Base-by-base conservation (phyloP, 2,888 invertebrate genomes). In the Epiblema foenella region DNA sequence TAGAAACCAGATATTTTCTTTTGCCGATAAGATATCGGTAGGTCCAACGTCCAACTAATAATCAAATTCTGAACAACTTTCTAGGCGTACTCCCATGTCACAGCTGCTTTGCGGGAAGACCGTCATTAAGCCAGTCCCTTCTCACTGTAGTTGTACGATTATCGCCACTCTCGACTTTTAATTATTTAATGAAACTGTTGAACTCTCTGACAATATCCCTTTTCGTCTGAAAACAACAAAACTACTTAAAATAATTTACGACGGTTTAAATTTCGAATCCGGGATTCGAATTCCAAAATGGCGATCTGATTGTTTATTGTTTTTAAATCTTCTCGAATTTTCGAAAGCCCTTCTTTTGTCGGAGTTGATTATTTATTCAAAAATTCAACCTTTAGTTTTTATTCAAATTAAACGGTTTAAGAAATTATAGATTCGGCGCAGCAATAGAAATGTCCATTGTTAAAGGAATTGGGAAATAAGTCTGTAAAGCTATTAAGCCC, bases 81-180 rank as follows among this genome's bases (percentile, higher is more conserved):
- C 64, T 42, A 46, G n/a, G 24, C 4, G 24, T 29, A 42, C 29
- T 54, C 20, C 59, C 52, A 18, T 17, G 42, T 52, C 64, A 64
- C 20, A 29, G 15, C 51, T 52, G 39, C 59, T 37, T 69, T 42
- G 51, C 52, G 54, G 52, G 37, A 42, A 60, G 65, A 66, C 70
- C 65, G 65, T 56, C 70, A 66, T 70, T 66, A 66, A 70, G 46
- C 17, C 29, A 33, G 33, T 60, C 69, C 59, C 69, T 65, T 42
- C 59, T 18, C 70, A 66, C 70, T 70, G 4, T 54, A 70, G 64
- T 39, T 37, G 10, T 39, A 18, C 59, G 46, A 49, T 65, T 29
- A 46, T 42, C 17, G 54, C 52, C 65, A 46, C 51, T 70, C 59
- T 70, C 58, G 60, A 70, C 60, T 70, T 70, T 70, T 70, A 66